Evolutionary conservation across 2,113 vertebrate species (phyloP), one percentile per base, ranked within the genome.

Genomic region (Rhodinocichla rosea): DNA sequence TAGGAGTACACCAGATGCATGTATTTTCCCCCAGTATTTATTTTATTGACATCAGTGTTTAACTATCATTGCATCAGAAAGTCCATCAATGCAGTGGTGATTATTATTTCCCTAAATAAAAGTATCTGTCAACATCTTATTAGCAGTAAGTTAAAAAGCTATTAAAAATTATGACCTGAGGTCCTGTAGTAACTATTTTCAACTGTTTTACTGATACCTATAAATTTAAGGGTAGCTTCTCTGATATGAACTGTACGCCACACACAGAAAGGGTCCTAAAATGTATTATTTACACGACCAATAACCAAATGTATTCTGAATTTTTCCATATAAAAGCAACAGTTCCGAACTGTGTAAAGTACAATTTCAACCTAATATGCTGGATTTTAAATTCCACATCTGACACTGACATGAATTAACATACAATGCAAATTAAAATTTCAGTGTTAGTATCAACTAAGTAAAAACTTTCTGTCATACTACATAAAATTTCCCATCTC

Each of bases 1-100:
- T 74, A 97, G 73, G 28, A 93, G 30, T 62, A 92, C 94, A 92
- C 3, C 40, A 83, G 62, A 76, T 22, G 44, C 7, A 76, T 12
- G 5, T 39, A 78, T 67, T 75, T 91, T 37, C 30, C 42, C 78
- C 33, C 35, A 53, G 13, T 39, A 78, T 57, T 92, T 77, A 45
- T 60, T 68, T 83, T 56, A 17, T 33, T 57, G 21, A 80, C n/a
- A 23, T 23, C 33, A 75, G 7, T n/a, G 35, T 88, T 87, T 71
- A 90, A 69, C 49, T 70, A 76, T 13, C 4, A 49, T 64, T 77
- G 82, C 24, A 86, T 47, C 63, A 73, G 1, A 26, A 87, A 71
- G 28, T 59, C 57, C n/a, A 82, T 87, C 53, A 81, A 33, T 33
- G 35, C 30, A 74, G 64, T 18, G 28, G 30, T 19, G 30, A 93